Base-by-base conservation (phyloP, 92 coral and sea anemone species). In the Anthopleura xanthogrammica region DNA sequence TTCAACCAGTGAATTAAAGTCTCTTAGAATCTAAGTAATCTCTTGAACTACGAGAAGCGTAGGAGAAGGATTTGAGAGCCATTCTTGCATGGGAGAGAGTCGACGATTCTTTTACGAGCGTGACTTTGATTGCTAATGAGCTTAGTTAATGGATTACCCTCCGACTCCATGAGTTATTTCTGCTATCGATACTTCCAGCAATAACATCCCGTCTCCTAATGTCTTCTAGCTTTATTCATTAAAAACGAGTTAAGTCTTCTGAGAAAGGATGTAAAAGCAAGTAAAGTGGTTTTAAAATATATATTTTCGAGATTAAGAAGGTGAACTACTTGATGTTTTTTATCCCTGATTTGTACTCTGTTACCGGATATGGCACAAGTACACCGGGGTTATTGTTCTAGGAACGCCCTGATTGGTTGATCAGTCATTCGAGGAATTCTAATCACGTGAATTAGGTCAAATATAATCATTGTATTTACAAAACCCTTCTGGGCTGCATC, bases 371-470 rank as follows among this genome's bases (percentile, higher is more conserved):
- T 68, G 81, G 12, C 16, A 16, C 62, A 81, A 82, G 52, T 58
- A 66, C 87, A 50, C 88, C 36, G 36, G 82, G 83, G 75, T 68
- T 77, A 87, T 83, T 90, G 93, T 90, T 39, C 39, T 16, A 50
- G 7, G 23, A 40, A 70, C 57, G 77, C 75, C 52, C 81, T 88
- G 89, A 90, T 90, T 90, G 91, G 94, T 60, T 82, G 65, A 79
- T 48, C 84, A 62, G 79, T 42, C 74, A 84, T 43, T 60, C 55
- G 85, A 72, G 76, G 85, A 87, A 90, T 90, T 85, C 91, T 29
- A 78, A 85, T 90, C 94, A 90, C 89, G 94, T 90, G 94, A 82
- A 88, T 85, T 64, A 54, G 79, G 81, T 62, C 82, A 84, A 83
- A 74, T 70, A 70, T 76, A 81, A 68, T 71, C 77, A 58, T 76